Evolutionary conservation across 2,113 vertebrate species (phyloP).

Genomic region (Boleophthalmus pectinirostris): DNA sequence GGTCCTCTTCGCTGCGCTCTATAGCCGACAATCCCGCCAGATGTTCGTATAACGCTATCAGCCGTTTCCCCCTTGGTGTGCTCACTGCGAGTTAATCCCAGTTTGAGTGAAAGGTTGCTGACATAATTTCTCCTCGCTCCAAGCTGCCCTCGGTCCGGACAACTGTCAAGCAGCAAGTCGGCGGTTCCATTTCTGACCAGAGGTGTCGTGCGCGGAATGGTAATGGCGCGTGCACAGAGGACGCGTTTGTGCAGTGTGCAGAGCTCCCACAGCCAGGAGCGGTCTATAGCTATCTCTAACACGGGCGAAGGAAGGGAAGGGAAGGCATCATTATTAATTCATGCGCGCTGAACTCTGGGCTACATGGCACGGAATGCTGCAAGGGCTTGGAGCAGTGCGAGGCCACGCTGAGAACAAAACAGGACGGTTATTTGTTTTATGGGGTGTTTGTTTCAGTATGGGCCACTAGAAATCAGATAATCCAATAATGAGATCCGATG

Average conservation of each 20-base stretch:
- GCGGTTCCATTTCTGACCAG: constrained; percentile 73
- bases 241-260: background rate
- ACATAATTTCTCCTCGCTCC: constrained; percentile 34
- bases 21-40: constrained; percentile 54
- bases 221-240: constrained; percentile 66
- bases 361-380: constrained; percentile 38
- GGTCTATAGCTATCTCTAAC: background rate
- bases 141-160: constrained; percentile 56
- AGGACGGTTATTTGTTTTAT: too few relatives aligned
- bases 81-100: constrained; percentile 71
- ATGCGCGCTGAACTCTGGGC: constrained; percentile 55
- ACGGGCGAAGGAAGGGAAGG: background rate
- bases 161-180: constrained; percentile 62
- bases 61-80: constrained; percentile 35
- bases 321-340: constrained; percentile 72
- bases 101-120: constrained; percentile 67
- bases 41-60: constrained; percentile 67
- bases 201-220: constrained; percentile 73
- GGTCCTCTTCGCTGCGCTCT: constrained; percentile 24
- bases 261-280: too few relatives aligned
- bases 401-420: background rate
- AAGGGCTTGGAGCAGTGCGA: background rate
- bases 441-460: too few relatives aligned
- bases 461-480: too few relatives aligned
- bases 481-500: too few relatives aligned